These are phyloP conservation scores for Leptoclinus maculatus DNA, from an alignment of 2,797 vertebrate species.

Conservation along the genomic window DNA sequence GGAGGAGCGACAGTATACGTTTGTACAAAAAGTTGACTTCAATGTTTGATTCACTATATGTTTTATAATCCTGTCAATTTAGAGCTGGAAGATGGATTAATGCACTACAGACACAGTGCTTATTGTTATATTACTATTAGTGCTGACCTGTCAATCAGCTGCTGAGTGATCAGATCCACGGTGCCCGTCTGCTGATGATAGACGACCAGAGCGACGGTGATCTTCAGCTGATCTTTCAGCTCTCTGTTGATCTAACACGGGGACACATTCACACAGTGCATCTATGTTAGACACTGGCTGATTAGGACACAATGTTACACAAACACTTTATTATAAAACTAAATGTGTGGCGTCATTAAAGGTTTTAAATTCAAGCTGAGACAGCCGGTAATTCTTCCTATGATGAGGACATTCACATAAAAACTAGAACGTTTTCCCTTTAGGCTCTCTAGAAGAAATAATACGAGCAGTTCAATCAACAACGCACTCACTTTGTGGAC, in stretches of 20 bases:
- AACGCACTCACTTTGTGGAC: constrained; percentile 70
- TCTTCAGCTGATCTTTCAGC: constrained; percentile 66
- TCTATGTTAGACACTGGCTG: not conserved
- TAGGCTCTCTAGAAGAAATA: not conserved
- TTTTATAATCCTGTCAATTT: not conserved
- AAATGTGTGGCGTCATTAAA: not conserved
- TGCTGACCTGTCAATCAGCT: constrained; percentile 76
- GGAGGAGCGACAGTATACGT: not conserved
- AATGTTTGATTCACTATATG: no score
- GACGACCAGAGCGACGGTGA: constrained; percentile 59
- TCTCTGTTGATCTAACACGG: constrained; percentile 74
- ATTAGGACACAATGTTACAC: not conserved
- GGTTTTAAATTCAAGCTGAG: no score
- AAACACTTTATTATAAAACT: not conserved
- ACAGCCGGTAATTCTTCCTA: not conserved
- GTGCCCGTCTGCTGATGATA: constrained; percentile 76
- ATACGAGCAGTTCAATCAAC: not conserved
- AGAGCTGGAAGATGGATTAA: not conserved
- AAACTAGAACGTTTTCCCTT: not conserved
- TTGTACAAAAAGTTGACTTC: not conserved
- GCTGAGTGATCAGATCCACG: constrained; percentile 67
- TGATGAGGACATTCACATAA: not conserved
- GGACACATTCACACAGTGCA: constrained; percentile 1
- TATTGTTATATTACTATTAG: not conserved
- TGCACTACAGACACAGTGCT: not conserved